Evolutionary conservation across 2,888 invertebrate species (phyloP).

Genomic region (Troides helena): DNA sequence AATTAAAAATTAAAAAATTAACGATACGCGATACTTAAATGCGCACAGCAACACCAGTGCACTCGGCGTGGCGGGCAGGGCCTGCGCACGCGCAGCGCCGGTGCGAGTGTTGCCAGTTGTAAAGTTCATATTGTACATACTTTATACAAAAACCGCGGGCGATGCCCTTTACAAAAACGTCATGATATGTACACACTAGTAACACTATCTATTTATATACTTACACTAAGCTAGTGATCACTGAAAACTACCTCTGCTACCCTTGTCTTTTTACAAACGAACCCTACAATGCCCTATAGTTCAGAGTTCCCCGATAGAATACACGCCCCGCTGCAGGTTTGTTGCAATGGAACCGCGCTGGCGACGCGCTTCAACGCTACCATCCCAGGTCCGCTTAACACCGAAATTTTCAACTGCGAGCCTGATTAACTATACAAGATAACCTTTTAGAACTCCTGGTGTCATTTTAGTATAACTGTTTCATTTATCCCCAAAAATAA

Average conservation of each 20-base stretch:
- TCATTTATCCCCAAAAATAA: too few species aligned
- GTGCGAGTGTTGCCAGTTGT: constrained; percentile 11
- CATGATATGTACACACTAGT: constrained; percentile 72
- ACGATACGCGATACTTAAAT: constrained; percentile 57
- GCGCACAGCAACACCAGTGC: constrained; percentile 37
- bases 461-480: constrained; percentile 35
- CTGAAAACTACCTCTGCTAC: constrained; percentile 36
- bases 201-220: constrained; percentile 47
- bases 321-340: constrained; percentile 38
- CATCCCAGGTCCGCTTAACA: constrained; percentile 11
- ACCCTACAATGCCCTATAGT: constrained; percentile 65
- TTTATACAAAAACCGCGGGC: constrained; percentile 56
- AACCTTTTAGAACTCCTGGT: constrained; percentile 56
- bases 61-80: too few species aligned
- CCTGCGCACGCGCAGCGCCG: too few species aligned
- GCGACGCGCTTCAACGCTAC: background rate
- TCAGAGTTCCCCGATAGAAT: constrained; percentile 59
- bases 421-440: constrained; percentile 47
- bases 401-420: constrained; percentile 49
- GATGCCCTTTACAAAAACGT: constrained; percentile 54
- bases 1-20: constrained; percentile 36
- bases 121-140: constrained; percentile 52
- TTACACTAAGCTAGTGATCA: constrained; percentile 59
- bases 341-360: constrained; percentile 58
- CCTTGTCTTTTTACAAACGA: constrained; percentile 50